phyloP scores from a whole-genome alignment of 2,888 invertebrate species.

The Drosophila nr. perissopoda region DNA sequence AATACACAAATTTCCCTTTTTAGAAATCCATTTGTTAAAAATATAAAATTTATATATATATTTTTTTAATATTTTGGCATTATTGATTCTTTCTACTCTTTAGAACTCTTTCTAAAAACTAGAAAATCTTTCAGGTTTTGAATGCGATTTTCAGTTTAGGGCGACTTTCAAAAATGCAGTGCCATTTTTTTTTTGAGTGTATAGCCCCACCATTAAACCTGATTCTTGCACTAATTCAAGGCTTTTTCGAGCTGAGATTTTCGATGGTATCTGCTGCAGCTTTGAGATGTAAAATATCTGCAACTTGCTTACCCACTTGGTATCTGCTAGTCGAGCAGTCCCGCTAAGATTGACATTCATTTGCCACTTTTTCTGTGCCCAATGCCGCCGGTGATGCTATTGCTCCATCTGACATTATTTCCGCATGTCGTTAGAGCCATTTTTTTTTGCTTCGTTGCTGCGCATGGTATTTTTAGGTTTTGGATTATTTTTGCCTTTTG shows the following conservation, averaged over 20 bases:
- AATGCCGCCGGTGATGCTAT: constrained; percentile 35
- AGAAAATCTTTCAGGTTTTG: neutral
- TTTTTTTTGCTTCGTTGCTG: constrained; percentile 28
- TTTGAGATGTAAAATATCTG: neutral
- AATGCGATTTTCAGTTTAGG: neutral
- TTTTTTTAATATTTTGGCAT: neutral
- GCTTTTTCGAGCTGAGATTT: neutral
- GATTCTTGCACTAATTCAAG: neutral
- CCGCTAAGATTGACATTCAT: constrained; percentile 2
- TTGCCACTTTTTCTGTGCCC: constrained; percentile 22
- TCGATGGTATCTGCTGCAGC: neutral
- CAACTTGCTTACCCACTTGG: constrained; percentile 5
- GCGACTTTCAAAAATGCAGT: neutral
- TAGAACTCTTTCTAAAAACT: neutral
- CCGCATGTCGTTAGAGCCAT: constrained; percentile 77
- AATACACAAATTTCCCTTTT: neutral
- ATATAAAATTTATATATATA: neutral
- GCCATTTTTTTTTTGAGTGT: neutral
- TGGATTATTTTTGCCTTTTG: constrained; percentile 57
- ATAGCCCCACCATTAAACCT: neutral
- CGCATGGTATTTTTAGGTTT: constrained; percentile 46
- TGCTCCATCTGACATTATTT: constrained; percentile 80
- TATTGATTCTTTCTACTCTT: neutral
- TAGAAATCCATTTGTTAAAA: neutral
- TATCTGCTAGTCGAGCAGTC: constrained; percentile 5